A percentile compares a stretch with the other conserved stretches of the same genome.
Evolutionary conservation across 2,888 invertebrate genomes (phyloP).

Genomic region (Orthonychiurus folsomi): DNA sequence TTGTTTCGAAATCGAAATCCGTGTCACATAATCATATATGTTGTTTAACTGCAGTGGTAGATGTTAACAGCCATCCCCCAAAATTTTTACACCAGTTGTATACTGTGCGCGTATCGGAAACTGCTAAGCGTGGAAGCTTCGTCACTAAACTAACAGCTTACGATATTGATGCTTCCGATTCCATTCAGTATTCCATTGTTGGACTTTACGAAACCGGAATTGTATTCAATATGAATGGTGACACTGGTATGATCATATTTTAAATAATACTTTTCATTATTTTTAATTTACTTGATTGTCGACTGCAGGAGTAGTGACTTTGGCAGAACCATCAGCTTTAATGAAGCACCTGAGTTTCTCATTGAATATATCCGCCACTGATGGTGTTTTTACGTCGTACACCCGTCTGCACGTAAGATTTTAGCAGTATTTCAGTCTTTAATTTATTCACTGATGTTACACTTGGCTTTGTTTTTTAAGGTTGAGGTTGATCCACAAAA

Average conservation of each 20-base stretch:
- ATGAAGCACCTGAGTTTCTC: conserved; percentile 57
- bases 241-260: conserved; percentile 49
- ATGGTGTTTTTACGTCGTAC: conserved; percentile 88
- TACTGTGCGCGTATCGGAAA: conserved; percentile 65
- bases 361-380: conserved; percentile 87
- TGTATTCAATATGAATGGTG: conserved; percentile 65
- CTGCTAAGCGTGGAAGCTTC: conserved; percentile 75
- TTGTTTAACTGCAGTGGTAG: too few relatives aligned
- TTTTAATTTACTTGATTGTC: too few relatives aligned
- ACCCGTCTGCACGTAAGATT: conserved; percentile 48
- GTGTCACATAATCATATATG: too few relatives aligned
- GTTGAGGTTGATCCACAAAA: conserved; percentile 65
- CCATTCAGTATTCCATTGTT: conserved; percentile 69
- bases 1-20: conserved; percentile 4
- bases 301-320: conserved; percentile 57
- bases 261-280: conserved; percentile 20
- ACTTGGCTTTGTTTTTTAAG: conserved; percentile 17
- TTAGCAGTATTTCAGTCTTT: not conserved
- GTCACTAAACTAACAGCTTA: conserved; percentile 79
- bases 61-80: conserved; percentile 57
- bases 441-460: not conserved
- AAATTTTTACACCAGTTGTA: conserved; percentile 76
- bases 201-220: conserved; percentile 70
- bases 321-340: conserved; percentile 66
- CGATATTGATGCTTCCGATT: conserved; percentile 75